A percentile compares a stretch with the other conserved stretches of the same genome.
Conservation (phyloP, 2,113 vertebrate species). For the Tetrao urogallus region DNA sequence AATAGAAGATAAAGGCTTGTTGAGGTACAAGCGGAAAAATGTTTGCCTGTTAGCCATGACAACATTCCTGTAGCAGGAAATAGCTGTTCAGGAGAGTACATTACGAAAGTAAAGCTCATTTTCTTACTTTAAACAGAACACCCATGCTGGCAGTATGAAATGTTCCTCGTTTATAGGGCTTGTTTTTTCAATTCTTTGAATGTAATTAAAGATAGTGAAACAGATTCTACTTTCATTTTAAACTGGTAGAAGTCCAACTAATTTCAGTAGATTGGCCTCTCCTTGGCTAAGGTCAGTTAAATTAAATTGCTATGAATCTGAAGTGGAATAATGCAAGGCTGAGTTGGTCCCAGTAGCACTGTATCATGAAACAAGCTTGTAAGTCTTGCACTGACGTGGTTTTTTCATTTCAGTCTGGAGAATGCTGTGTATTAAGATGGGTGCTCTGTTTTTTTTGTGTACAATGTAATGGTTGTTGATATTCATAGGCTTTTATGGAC, state of each 20-base stretch:
- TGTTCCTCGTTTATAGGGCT: conserved; percentile 28
- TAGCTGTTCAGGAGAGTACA: conserved; percentile 34
- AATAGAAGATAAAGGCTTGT: conserved; percentile 11
- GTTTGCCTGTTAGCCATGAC: conserved; percentile 53
- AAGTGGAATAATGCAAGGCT: conserved; percentile 13
- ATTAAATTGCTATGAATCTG: conserved; percentile 43
- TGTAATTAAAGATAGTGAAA: conserved; percentile 3
- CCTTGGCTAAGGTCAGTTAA: conserved; percentile 51
- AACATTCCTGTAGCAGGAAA: conserved; percentile 32
- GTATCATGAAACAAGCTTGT: conserved; percentile 10
- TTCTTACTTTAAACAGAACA: conserved; percentile 64
- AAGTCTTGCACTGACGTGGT: background rate
- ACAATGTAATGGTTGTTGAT: background rate
- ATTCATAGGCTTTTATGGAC: background rate
- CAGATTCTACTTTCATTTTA: conserved; percentile 29
- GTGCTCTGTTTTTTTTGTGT: background rate
- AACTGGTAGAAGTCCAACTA: conserved; percentile 59
- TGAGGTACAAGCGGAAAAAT: background rate
- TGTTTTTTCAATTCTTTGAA: conserved; percentile 52
- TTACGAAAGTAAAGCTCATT: conserved; percentile 50
- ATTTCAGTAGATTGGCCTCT: conserved; percentile 56
- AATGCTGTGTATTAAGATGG: background rate
- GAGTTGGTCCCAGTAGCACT: conserved; percentile 9
- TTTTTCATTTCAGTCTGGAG: background rate
- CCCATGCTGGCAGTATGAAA: conserved; percentile 57